Base-by-base conservation (phyloP, 2,113 vertebrate genomes). In the Melozone crissalis region DNA sequence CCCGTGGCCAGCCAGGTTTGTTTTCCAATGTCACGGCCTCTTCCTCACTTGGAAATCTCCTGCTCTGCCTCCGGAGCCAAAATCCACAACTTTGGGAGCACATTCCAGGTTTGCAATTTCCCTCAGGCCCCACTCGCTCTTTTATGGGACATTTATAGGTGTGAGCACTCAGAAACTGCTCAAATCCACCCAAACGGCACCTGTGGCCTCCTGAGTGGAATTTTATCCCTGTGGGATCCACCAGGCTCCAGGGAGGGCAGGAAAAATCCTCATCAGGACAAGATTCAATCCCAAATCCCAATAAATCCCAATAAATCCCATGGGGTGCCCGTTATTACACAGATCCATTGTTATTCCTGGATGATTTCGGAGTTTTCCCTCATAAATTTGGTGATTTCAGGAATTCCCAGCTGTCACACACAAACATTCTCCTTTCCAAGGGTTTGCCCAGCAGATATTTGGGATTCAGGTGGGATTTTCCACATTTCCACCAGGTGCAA, bases 401-500 rank as follows among this genome's bases (percentile, higher is more conserved):
- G 46, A 41, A 52, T 35, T 46, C 18, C 3, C 5, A 10, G 14
- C 68, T 55, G 2, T 18, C 44, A 20, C 65, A 55, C 8, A 24
- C 24, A 16, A 63, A 73, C 3, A 13, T 43, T 35, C 54, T 21
- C 47, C 13, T 63, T 37, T 12, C 72, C 26, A 27, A 24, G 55
- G 3, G 44, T 81, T 65, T 55, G 26, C 5, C n/a, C 12, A 1
- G 55, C 22, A 27, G 3, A 0, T 11, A 1, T 44, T 72, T 54
- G 49, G 86, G 69, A 20, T 44, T 3, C 28, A 17, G 41, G 18
- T 18, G 54, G 28, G 31, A 15, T 61, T 43, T 24, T 4, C 57
- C 65, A 19, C 23, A 2, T 2, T 8, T 11, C n/a, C 22, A 7
- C 9, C 65, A 2, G 0, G 1, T 15, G 5, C 2, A 2, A 9